Conservation (phyloP, 1,140 invertebrate genomes). For the Drosophila serrata region DNA sequence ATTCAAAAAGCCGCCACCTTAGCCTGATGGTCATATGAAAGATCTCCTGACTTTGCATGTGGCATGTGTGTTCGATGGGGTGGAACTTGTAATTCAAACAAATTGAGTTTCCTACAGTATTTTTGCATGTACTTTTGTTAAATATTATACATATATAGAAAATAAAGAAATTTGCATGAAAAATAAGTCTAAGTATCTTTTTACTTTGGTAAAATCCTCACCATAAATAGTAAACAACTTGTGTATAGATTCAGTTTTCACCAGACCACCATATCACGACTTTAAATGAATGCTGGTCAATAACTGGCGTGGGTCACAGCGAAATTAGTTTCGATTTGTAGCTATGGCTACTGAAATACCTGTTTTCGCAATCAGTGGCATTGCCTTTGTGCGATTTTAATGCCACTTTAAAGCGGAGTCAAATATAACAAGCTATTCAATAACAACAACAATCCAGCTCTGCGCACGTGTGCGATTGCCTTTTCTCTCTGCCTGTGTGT, state of each 20-base stretch:
- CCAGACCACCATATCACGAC: background rate
- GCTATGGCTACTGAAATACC: slow-evolving; percentile 34
- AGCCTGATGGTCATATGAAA: slow-evolving; percentile 20
- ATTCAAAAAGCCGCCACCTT: slow-evolving; percentile 30
- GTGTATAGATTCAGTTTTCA: background rate
- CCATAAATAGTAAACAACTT: background rate
- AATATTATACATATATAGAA: no score
- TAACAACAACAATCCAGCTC: background rate
- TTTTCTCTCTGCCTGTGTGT: background rate
- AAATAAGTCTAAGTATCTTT: no score
- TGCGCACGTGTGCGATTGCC: slow-evolving; percentile 20
- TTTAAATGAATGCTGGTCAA: background rate
- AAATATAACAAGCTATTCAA: slow-evolving; percentile 60
- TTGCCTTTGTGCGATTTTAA: slow-evolving; percentile 33
- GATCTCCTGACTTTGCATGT: slow-evolving; percentile 1
- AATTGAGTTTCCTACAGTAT: background rate
- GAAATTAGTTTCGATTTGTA: slow-evolving; percentile 40
- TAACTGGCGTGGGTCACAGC: no score
- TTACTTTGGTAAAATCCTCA: background rate
- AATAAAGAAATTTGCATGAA: no score
- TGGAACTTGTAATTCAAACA: background rate
- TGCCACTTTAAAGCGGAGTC: slow-evolving; percentile 43
- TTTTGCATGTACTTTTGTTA: no score
- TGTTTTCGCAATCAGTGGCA: slow-evolving; percentile 27
- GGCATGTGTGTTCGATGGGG: background rate